phyloP scores from a whole-genome alignment of 2,797 vertebrate species.

The Epinephelus malabaricus region DNA sequence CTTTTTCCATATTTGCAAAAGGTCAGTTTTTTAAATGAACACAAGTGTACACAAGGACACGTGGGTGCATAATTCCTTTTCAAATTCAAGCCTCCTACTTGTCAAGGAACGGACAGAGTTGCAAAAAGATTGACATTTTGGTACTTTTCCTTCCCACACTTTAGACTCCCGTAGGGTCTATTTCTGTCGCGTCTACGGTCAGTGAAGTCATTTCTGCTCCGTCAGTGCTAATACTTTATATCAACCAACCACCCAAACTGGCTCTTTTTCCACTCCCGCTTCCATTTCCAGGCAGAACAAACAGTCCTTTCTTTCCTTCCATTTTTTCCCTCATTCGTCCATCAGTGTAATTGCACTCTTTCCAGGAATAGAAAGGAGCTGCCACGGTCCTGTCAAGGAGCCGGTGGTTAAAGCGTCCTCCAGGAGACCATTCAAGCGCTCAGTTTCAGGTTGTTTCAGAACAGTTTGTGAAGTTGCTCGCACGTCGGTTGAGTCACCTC shows the following conservation, averaged over 20 bases:
- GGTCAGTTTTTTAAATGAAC: conserved; percentile 64
- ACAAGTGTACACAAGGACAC: conserved; percentile 16
- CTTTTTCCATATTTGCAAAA: conserved; percentile 63
- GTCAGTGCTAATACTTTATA: conserved; percentile 56
- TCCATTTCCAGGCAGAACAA: conserved; percentile 75
- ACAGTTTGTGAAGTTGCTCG: conserved; percentile 45
- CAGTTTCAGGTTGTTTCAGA: conserved; percentile 27
- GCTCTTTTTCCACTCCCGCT: conserved; percentile 56
- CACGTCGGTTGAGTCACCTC: conserved; percentile 43
- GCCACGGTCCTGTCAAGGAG: conserved; percentile 74
- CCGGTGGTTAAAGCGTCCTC: conserved; percentile 75
- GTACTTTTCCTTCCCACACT: conserved; percentile 36
- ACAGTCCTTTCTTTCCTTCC: conserved; percentile 72
- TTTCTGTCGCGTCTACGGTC: conserved; percentile 49
- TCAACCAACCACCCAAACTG: conserved; percentile 54
- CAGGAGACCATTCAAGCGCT: conserved; percentile 55
- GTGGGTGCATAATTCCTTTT: conserved; percentile 26
- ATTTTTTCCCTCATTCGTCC: conserved; percentile 74
- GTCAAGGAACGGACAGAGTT: conserved; percentile 35
- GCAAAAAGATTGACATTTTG: conserved; percentile 53
- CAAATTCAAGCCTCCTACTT: conserved; percentile 48
- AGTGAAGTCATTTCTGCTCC: conserved; percentile 55
- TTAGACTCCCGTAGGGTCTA: conserved; percentile 32
- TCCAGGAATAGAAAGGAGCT: conserved; percentile 82
- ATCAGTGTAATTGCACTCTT: conserved; percentile 80